Percentiles rank a stretch among this genome's conserved stretches.
phyloP scores from a whole-genome alignment of 2,797 vertebrate genomes.

The Aldrovandia affinis region DNA sequence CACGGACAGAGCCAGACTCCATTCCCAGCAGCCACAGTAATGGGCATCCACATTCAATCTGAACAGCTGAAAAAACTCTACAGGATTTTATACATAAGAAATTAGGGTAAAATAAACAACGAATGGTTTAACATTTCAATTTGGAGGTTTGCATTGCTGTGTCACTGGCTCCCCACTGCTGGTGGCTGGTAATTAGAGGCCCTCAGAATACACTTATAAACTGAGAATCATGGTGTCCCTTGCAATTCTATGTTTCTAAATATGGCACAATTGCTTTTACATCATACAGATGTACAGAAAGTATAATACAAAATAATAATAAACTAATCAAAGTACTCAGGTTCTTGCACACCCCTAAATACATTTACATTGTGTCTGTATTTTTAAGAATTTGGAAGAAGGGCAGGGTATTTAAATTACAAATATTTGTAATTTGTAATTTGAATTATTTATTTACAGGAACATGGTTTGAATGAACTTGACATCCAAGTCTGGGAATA shows the following conservation, averaged over 20 bases:
- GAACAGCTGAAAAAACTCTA: not conserved
- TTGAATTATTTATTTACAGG: no score
- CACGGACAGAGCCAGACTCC: not conserved
- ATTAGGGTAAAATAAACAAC: not conserved
- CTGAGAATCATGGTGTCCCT: not conserved
- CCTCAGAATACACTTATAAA: not conserved
- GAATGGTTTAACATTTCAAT: conserved; percentile 1
- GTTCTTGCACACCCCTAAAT: not conserved
- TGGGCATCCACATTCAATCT: not conserved
- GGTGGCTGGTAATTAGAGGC: conserved; percentile 1
- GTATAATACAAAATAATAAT: not conserved
- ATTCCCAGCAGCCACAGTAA: not conserved
- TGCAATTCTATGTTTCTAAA: not conserved
- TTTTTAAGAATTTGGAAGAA: not conserved
- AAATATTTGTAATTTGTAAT: no score
- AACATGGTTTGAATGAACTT: not conserved
- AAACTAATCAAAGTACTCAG: not conserved
- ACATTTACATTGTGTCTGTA: not conserved
- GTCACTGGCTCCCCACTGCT: conserved; percentile 4
- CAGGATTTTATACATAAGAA: conserved; percentile 8
- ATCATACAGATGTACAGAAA: not conserved
- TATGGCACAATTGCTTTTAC: not conserved
- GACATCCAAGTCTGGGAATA: not conserved
- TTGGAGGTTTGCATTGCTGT: not conserved
- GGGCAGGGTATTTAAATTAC: not conserved